These are phyloP conservation scores for Rhagium mordax DNA, from an alignment of 2,888 invertebrate genomes.

Conservation along the genomic window DNA sequence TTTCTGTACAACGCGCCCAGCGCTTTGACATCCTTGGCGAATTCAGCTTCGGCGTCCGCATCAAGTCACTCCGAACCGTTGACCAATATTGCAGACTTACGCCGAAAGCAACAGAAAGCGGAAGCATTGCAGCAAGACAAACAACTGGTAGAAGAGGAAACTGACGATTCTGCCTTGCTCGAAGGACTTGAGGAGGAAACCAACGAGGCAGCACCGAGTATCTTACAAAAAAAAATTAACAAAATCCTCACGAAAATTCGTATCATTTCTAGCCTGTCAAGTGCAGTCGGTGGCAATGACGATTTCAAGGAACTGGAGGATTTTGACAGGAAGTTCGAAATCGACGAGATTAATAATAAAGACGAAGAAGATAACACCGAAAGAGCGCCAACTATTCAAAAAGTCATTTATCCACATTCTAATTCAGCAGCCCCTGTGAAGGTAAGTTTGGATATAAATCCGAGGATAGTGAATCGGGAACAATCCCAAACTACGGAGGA, in stretches of 20 bases:
- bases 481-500: neutral
- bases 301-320: neutral
- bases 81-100: conserved; percentile 52
- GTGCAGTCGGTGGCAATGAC: neutral
- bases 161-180: conserved; percentile 24
- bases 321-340: neutral
- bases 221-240: conserved; percentile 53
- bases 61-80: conserved; percentile 38
- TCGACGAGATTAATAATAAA: neutral
- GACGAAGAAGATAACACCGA: conserved; percentile 4
- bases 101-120: conserved; percentile 42
- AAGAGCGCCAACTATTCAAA: conserved; percentile 13
- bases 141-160: conserved; percentile 38
- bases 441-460: conserved; percentile 44
- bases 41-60: conserved; percentile 50
- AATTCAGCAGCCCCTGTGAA: conserved; percentile 37
- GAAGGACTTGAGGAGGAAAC: conserved; percentile 32
- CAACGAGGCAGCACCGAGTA: conserved; percentile 50
- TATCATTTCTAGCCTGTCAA: conserved; percentile 42
- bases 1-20: conserved; percentile 45
- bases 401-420: conserved; percentile 29
- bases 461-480: conserved; percentile 29
- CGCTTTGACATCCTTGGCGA: conserved; percentile 38
- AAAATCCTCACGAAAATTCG: conserved; percentile 53
- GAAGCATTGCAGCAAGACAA: conserved; percentile 42